Evolutionary conservation across 2,888 invertebrate species (phyloP).

Genomic region (Ptychoptera albimana): DNA sequence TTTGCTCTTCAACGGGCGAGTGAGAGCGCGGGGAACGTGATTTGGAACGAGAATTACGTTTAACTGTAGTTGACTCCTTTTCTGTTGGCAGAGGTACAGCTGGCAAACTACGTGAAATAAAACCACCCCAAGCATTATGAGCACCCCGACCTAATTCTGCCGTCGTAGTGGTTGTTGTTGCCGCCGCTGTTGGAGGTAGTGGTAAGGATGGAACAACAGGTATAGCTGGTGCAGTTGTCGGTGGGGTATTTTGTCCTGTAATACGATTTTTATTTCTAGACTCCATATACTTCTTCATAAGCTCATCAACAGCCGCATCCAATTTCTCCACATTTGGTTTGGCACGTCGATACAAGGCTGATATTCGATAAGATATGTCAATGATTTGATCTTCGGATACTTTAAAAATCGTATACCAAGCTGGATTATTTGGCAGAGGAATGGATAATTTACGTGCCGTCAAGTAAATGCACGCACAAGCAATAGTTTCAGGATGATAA

Average conservation of each 20-base stretch:
- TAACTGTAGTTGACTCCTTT: slow-evolving; percentile 15
- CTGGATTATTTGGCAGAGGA: slow-evolving; percentile 69
- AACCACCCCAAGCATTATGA: slow-evolving; percentile 51
- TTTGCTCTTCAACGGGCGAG: slow-evolving; percentile 20
- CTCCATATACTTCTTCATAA: slow-evolving; percentile 50
- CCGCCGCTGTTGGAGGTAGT: slow-evolving; percentile 17
- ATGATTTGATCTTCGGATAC: slow-evolving; percentile 69
- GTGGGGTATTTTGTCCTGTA: slow-evolving; percentile 21
- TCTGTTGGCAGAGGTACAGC: slow-evolving; percentile 9
- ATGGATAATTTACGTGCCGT: slow-evolving; percentile 79
- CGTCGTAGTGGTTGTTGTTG: slow-evolving; percentile 29
- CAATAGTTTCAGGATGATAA: slow-evolving; percentile 92
- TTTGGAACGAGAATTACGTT: slow-evolving; percentile 23
- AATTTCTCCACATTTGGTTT: slow-evolving; percentile 61
- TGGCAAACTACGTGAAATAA: slow-evolving; percentile 37
- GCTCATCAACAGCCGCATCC: slow-evolving; percentile 56
- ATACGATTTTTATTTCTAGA: slow-evolving; percentile 24
- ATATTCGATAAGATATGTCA: slow-evolving; percentile 66
- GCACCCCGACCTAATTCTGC: slow-evolving; percentile 39
- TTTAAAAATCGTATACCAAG: slow-evolving; percentile 81
- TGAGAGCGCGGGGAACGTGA: slow-evolving; percentile 21
- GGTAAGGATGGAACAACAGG: slow-evolving; percentile 15
- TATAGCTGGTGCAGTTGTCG: slow-evolving; percentile 19
- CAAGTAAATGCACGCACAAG: slow-evolving; percentile 96
- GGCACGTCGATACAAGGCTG: slow-evolving; percentile 66